Evolutionary conservation across 2,888 invertebrate genomes (phyloP).

Genomic region (Brenthis hecate): DNA sequence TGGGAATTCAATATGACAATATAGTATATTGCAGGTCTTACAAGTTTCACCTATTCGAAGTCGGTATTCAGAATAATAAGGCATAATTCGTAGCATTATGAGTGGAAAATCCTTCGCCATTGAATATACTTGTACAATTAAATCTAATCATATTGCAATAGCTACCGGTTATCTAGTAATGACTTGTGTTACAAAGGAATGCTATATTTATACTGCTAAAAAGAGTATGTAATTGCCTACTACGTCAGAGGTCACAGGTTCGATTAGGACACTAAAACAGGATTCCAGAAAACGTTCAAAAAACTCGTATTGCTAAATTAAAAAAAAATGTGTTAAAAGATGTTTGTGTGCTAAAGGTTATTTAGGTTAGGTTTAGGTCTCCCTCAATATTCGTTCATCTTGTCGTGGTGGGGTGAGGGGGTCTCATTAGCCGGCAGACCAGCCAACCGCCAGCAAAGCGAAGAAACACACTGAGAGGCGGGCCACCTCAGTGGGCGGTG

Average conservation of each 20-base stretch:
- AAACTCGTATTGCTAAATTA: too few relatives aligned
- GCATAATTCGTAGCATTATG: conserved; percentile 5
- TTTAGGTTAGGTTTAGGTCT: too few relatives aligned
- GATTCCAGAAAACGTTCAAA: too few relatives aligned
- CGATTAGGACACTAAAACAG: neutral
- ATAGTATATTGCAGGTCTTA: neutral
- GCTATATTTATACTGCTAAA: neutral
- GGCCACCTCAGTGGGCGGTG: too few relatives aligned
- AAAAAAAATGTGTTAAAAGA: too few relatives aligned
- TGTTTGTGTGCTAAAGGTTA: too few relatives aligned
- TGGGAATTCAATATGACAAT: conserved; percentile 3
- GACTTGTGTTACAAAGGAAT: conserved; percentile 2
- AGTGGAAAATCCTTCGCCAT: conserved; percentile 3
- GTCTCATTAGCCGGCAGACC: too few relatives aligned
- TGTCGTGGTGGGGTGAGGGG: too few relatives aligned
- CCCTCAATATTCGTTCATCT: too few relatives aligned
- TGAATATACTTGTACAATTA: neutral
- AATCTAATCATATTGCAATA: conserved; percentile 9
- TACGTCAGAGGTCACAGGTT: neutral
- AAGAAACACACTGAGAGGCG: too few relatives aligned
- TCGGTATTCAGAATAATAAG: neutral
- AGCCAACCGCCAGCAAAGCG: too few relatives aligned
- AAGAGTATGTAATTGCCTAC: too few relatives aligned
- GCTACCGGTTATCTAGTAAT: neutral
- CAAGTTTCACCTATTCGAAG: conserved; percentile 5